A percentile compares a stretch with the other conserved stretches of the same genome.
Conservation (phyloP, 2,888 invertebrate genomes). For the Rugalucina vietnamica region DNA sequence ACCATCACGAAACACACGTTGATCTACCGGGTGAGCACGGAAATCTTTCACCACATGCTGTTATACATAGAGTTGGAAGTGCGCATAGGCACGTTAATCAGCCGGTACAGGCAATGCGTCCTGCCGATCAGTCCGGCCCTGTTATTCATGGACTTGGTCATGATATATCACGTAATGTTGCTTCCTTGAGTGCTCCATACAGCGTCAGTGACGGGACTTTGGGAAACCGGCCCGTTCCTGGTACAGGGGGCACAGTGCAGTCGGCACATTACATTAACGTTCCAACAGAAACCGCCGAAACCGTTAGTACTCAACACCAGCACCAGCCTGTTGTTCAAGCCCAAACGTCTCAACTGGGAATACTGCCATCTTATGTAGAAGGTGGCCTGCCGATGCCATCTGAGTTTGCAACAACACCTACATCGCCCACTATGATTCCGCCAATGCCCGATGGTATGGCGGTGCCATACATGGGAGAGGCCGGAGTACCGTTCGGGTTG, state of each 20-base stretch:
- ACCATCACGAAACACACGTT: neutral
- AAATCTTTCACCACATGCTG: neutral
- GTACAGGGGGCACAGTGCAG: neutral
- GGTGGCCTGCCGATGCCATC: neutral
- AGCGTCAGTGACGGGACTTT: neutral
- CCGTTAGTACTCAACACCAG: neutral
- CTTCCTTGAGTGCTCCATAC: neutral
- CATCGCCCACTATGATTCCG: neutral
- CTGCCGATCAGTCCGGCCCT: neutral
- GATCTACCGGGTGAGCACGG: neutral
- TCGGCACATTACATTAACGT: neutral
- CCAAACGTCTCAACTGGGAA: neutral
- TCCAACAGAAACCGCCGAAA: neutral
- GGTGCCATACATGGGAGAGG: no score
- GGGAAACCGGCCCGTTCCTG: neutral
- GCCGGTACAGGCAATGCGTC: no score
- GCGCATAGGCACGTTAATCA: no score
- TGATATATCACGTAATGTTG: no score
- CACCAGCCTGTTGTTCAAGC: neutral
- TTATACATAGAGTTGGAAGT: no score
- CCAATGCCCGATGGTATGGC: neutral
- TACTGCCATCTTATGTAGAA: neutral
- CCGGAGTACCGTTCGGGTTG: neutral
- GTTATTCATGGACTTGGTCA: no score
- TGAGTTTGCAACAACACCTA: neutral